Percentiles rank a stretch among this genome's conserved stretches.
Conservation (phyloP, 2,113 vertebrate species). For the Equus przewalskii region DNA sequence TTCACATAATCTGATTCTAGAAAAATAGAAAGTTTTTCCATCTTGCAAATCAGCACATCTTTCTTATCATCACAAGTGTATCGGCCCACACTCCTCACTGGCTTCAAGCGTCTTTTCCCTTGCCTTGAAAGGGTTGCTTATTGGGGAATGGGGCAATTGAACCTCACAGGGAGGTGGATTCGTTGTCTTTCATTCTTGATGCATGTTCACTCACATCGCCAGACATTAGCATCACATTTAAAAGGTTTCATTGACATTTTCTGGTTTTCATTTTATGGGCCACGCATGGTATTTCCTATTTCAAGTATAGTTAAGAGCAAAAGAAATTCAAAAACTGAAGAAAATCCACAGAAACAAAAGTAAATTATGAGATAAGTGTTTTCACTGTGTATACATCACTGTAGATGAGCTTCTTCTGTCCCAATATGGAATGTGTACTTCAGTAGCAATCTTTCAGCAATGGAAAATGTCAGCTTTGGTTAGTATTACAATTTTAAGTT, state of each 20-base stretch:
- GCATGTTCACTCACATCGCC: background rate
- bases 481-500: background rate
- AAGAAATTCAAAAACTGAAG: background rate
- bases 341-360: background rate
- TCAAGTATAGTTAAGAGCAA: background rate
- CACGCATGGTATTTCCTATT: background rate
- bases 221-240: background rate
- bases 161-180: background rate
- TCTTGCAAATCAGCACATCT: background rate
- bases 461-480: background rate
- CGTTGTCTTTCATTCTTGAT: background rate
- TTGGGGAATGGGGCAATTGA: background rate
- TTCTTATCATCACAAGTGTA: background rate
- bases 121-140: background rate
- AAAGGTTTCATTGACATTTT: background rate
- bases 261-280: background rate
- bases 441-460: background rate
- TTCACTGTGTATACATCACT: background rate
- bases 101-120: background rate
- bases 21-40: background rate
- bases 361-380: background rate
- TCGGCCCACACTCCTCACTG: background rate
- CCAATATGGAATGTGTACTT: fast-evolving
- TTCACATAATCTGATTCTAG: background rate
- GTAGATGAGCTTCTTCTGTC: background rate